Conservation (phyloP, 2,888 invertebrate genomes). For the Shargacucullia verbasci region DNA sequence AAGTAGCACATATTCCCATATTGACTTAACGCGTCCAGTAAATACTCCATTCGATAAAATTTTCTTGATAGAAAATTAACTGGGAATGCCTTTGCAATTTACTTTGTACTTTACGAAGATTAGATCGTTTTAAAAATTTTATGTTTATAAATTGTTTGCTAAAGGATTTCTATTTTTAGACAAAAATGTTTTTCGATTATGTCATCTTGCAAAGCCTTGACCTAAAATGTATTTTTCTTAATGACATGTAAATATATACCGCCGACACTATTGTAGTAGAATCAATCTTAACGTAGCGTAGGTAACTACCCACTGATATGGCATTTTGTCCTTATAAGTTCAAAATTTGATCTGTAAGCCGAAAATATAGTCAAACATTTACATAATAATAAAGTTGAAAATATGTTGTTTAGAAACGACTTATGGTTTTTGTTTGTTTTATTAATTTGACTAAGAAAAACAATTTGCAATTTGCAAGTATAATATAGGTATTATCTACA, state of each 20-base stretch:
- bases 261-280: constrained; percentile 65
- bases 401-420: too few species aligned
- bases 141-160: not conserved
- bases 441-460: too few species aligned
- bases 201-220: constrained; percentile 73
- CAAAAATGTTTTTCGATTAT: constrained; percentile 37
- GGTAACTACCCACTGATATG: constrained; percentile 22
- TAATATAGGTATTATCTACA: too few species aligned
- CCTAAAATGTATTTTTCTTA: constrained; percentile 69
- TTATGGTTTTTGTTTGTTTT: too few species aligned
- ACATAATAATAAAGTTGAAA: not conserved
- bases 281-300: constrained; percentile 52
- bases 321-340: constrained; percentile 9
- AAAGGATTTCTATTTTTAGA: constrained; percentile 14
- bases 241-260: constrained; percentile 75
- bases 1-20: too few species aligned
- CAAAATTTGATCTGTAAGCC: constrained; percentile 7
- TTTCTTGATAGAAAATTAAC: too few species aligned
- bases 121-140: not conserved
- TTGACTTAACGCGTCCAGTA: too few species aligned
- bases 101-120: constrained; percentile 13
- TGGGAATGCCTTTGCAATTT: not conserved
- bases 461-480: too few species aligned
- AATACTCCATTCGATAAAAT: too few species aligned
- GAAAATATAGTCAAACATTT: constrained; percentile 2